Evolutionary conservation across 2,113 vertebrate species (phyloP), one percentile per base, ranked within the genome.

Genomic region (Forbesichthys agassizii): DNA sequence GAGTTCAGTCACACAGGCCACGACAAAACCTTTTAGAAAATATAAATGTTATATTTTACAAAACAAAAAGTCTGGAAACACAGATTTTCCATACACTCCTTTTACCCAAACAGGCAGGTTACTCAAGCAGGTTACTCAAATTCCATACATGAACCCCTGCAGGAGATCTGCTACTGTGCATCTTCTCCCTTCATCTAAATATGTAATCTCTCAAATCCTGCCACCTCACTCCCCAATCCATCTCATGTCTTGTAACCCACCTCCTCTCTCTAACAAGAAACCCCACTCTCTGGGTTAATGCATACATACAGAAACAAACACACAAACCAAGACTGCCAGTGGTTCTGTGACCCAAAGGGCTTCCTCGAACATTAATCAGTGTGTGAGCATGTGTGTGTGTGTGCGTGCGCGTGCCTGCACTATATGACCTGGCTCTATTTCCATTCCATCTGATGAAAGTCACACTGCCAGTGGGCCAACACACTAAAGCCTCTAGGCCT

Each of bases 121-220:
- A 20, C 20, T 20, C 20, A 20, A 20, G 20, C 20, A 20, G 20
- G 27, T 27, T 27, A 27, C 27, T 27, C 27, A 27, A 27, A 27
- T 27, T 27, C 27, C 27, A 27, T 27, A 27, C 27, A 27, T 27
- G 27, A 27, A 27, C 27, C 27, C 27, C 20, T 20, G 20, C 20
- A 20, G 20, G 66, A 73, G 61, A 74, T 75, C 77, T 66, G 48
- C 67, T 78, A 69, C 27, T 27, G 27, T 20, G 2, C 74, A 81
- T 80, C 78, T 86, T 74, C 70, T 74, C 59, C 69, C 72, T 80
- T 84, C 20, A 85, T 80, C 27, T 27, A 27, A 27, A 27, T 27
- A 27, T 27, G 27, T 27, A 27, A 27, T 27, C 57, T 42, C 64
- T 71, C 64, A 71, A 72, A 62, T 61, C 58, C 61, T 56, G 46